Evolutionary conservation across 2,113 vertebrate genomes (phyloP), one percentile per base, ranked within the genome.

Genomic region (Zingel zingel): DNA sequence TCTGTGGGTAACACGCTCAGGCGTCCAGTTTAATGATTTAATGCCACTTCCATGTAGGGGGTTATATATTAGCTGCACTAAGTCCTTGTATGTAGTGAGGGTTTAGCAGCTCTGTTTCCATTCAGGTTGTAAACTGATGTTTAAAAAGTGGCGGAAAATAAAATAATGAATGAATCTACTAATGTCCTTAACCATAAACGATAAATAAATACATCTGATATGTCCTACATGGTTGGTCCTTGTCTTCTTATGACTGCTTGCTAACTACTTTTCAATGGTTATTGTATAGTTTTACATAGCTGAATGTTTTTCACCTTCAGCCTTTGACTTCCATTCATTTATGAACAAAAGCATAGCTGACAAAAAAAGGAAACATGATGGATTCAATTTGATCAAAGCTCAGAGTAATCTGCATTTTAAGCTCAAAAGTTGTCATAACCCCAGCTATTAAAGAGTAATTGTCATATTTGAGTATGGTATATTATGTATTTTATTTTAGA

Each of bases 31-130:
- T 51, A 81, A 89, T 81, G 79, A 78, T 79, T 85, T 77, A 81
- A 83, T 21, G 43, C 69, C 84, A 77, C 82, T 82, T 81, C 71
- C 76, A 88, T 86, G 82, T 83, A 67, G 27, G 47, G 75, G 58
- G 72, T 58, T 70, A 73, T 84, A 58, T 69, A 87, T 89, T 80
- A 79, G 73, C 81, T 36, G 64, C 57, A 74, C 59, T 36, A 14
- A 36, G 43, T n/a, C 23, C 45, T 59, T 74, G 43, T 51, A 63
- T 62, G 72, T n/a, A 72, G 56, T 25, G 19, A 71, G 0, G 68
- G 12, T 4, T 47, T 5, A 33, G 45, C 61, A 48, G 72, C 51
- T 72, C 57, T 53, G 63, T 73, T 75, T 82, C 57, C 82, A 75
- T 5, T 73, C 54, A 21, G 57, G 59, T n/a, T 69, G 74, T 25